Evolutionary conservation across 2,113 vertebrate species (phyloP).

Genomic region (Fregata magnificens): DNA sequence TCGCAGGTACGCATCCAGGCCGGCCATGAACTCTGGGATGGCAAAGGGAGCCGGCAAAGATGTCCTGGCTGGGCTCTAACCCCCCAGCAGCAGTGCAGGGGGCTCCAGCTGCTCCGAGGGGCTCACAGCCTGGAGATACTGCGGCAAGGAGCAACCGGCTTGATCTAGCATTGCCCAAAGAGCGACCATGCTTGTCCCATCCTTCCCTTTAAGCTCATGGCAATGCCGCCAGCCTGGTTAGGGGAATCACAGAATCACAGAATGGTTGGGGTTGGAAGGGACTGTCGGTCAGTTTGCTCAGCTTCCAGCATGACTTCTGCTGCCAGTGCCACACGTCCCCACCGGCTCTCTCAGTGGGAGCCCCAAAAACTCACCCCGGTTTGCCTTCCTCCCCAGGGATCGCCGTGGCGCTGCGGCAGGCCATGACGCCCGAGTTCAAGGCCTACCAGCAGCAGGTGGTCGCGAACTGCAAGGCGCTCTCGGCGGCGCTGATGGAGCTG

Average conservation of each 20-base stretch:
- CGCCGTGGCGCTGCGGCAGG: constrained; percentile 90
- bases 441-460: constrained; percentile 90
- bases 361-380: not conserved
- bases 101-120: not conserved
- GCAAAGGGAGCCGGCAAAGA: not conserved
- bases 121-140: not conserved
- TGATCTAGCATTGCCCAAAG: not conserved
- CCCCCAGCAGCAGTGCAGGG: not conserved
- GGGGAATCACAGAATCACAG: too few relatives aligned
- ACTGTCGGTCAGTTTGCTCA: not conserved
- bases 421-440: constrained; percentile 89
- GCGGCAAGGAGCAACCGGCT: not conserved
- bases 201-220: not conserved
- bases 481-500: constrained; percentile 70
- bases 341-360: not conserved
- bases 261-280: too few relatives aligned
- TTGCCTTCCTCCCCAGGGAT: constrained; percentile 76
- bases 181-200: not conserved
- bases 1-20: constrained; percentile 79
- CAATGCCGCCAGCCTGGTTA: fast-evolving
- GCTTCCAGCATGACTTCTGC: not conserved
- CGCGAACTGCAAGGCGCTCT: constrained; percentile 85
- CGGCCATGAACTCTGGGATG: not conserved
- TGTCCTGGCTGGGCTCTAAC: not conserved
- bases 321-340: not conserved